A percentile compares a stretch with the other conserved stretches of the same genome.
Conservation (phyloP, 2,797 vertebrate species). For the Alca torda region DNA sequence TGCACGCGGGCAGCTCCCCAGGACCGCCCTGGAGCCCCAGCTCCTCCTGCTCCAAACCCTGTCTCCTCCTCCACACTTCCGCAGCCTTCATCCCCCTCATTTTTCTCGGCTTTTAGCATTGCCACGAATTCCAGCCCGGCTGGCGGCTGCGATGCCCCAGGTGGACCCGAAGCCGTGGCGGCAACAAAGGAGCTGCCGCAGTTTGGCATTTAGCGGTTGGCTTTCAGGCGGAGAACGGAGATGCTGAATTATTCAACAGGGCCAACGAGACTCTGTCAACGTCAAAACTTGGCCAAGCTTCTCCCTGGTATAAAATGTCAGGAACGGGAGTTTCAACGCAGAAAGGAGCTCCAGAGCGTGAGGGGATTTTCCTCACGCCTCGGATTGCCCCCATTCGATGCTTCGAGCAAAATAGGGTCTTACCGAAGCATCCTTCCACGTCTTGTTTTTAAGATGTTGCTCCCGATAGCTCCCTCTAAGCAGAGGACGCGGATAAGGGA, state of each 20-base stretch:
- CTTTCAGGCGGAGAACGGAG: background rate
- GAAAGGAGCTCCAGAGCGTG: background rate
- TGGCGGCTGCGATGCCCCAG: rapidly evolving
- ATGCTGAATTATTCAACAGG: background rate
- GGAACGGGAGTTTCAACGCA: rapidly evolving
- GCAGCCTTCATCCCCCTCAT: background rate
- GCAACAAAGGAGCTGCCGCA: background rate
- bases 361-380: background rate
- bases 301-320: background rate
- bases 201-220: background rate
- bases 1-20: rapidly evolving
- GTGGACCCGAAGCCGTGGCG: rapidly evolving
- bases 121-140: background rate
- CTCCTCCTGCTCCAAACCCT: background rate
- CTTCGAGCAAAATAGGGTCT: background rate
- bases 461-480: background rate
- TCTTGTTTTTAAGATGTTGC: background rate
- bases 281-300: background rate
- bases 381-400: rapidly evolving
- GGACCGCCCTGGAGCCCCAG: background rate
- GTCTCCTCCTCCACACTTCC: background rate
- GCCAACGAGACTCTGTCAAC: background rate
- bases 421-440: background rate
- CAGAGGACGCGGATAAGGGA: background rate
- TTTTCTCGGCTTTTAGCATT: background rate